Base-by-base conservation (phyloP, 2,797 vertebrate genomes). In the Chaunax sp. region DNA sequence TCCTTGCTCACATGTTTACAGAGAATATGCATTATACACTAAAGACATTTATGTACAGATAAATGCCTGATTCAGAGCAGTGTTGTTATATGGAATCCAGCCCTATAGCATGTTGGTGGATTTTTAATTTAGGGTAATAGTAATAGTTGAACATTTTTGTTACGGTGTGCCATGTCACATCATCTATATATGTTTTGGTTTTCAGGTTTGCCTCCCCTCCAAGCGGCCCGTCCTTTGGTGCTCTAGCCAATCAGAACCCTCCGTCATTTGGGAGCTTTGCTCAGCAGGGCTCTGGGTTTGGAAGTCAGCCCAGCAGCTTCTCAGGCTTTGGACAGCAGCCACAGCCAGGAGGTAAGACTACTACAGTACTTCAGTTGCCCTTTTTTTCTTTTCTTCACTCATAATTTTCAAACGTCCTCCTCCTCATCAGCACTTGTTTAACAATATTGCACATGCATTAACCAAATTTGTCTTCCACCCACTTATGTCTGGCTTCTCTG, bases 221-320 rank as follows among this genome's bases (percentile, higher is more conserved):
- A 35, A 94, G 67, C 23, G 92, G 90, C 0, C 91, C 95, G 0
- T 94, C 96, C 0, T 98, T 98, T 6, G 95, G 95, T n/a, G 91
- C 91, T 0, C 66, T 99, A 12, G 96, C 96, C 19, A 93, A 56
- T 84, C 97, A 97, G 67, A 95, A 81, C 2, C 69, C 93, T 0
- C 96, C 95, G 0, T 93, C 96, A 0, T 99, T 99, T 2, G 97
- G 97, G 5, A 89, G 81, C 0, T 78, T 98, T 70, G 95, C 96
- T 18, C 97, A 97, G 18, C 97, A 96, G 86, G 77, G 87, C 0
- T 0, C 91, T 3, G 78, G 92, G 0, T 95, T 95, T 37, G 96
- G 96, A 0, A 92, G 87, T 62, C 85, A 93, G 41, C 95, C 93
- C 19, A 86, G 80, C 44, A 90, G 93, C n/a, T 99, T 99, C 91